Percentiles rank a stretch among this genome's conserved stretches.
Conservation (phyloP, 2,888 invertebrate species). For the Lithophane semibrunnea region DNA sequence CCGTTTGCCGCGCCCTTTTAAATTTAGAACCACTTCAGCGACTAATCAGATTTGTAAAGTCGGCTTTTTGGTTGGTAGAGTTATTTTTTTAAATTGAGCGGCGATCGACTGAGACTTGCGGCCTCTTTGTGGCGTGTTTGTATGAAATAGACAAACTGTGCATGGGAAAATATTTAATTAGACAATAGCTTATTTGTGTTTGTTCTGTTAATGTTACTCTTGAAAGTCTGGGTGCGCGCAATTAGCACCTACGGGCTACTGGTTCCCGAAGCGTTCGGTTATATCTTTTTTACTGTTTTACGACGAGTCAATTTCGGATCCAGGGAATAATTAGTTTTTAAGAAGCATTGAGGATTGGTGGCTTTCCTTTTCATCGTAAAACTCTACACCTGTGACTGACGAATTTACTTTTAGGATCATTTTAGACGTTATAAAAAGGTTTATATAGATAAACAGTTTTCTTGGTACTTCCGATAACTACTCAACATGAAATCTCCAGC, state of each 20-base stretch:
- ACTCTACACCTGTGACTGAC: not conserved
- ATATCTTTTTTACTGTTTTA: conserved; percentile 78
- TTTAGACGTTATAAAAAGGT: not conserved
- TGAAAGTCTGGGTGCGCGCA: conserved; percentile 82
- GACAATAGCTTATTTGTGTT: conserved; percentile 90
- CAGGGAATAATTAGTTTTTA: conserved; percentile 74
- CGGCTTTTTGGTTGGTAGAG: conserved; percentile 77
- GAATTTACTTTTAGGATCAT: not conserved
- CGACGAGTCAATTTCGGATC: conserved; percentile 84
- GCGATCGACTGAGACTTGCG: conserved; percentile 75
- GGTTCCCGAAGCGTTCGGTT: conserved; percentile 73
- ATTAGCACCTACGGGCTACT: conserved; percentile 87
- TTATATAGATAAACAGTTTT: not conserved
- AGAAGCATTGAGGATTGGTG: conserved; percentile 30
- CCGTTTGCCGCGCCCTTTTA: conserved; percentile 82
- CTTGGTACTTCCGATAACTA: conserved; percentile 14
- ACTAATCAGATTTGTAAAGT: conserved; percentile 89
- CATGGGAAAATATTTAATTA: conserved; percentile 91
- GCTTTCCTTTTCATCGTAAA: not conserved
- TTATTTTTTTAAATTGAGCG: conserved; percentile 76
- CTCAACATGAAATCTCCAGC: not conserved
- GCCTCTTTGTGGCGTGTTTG: conserved; percentile 81
- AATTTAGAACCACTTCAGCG: conserved; percentile 89
- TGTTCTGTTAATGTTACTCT: conserved; percentile 89
- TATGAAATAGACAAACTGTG: conserved; percentile 78